phyloP scores from a whole-genome alignment of 2,888 invertebrate genomes.

The Oconnorella tubifera region DNA sequence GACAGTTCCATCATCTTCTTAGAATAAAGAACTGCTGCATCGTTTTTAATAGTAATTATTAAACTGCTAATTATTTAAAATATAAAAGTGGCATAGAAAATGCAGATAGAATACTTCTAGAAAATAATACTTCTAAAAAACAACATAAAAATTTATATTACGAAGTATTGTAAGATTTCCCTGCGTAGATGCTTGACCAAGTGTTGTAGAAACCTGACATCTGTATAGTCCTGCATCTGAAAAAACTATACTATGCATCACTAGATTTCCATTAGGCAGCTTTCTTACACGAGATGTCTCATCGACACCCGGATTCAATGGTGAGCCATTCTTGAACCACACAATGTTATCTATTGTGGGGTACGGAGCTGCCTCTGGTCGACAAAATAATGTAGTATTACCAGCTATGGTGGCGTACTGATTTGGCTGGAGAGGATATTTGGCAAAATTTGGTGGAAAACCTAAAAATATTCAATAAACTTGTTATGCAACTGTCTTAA shows the following conservation, averaged over 20 bases:
- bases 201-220: constrained; percentile 43
- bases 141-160: too few relatives aligned
- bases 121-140: too few relatives aligned
- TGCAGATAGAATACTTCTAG: too few relatives aligned
- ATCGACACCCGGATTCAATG: constrained; percentile 31
- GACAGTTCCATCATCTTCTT: too few relatives aligned
- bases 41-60: too few relatives aligned
- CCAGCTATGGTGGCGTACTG: constrained; percentile 91
- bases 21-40: too few relatives aligned
- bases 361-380: constrained; percentile 88
- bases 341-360: constrained; percentile 61
- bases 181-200: constrained; percentile 40
- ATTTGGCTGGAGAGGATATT: constrained; percentile 76
- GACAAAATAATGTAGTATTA: constrained; percentile 81
- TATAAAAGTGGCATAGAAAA: too few relatives aligned
- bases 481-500: too few relatives aligned
- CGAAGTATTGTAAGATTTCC: constrained; percentile 41
- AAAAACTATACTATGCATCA: constrained; percentile 63
- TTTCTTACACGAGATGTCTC: constrained; percentile 60
- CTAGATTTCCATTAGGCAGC: constrained; percentile 78
- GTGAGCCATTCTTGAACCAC: constrained; percentile 79
- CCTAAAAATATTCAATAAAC: constrained; percentile 40
- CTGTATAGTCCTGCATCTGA: constrained; percentile 43
- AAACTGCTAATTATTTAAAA: too few relatives aligned
- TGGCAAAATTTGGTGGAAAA: constrained; percentile 80